Evolutionary conservation across 2,113 vertebrate species (phyloP).

Genomic region (Galeopterus variegatus): DNA sequence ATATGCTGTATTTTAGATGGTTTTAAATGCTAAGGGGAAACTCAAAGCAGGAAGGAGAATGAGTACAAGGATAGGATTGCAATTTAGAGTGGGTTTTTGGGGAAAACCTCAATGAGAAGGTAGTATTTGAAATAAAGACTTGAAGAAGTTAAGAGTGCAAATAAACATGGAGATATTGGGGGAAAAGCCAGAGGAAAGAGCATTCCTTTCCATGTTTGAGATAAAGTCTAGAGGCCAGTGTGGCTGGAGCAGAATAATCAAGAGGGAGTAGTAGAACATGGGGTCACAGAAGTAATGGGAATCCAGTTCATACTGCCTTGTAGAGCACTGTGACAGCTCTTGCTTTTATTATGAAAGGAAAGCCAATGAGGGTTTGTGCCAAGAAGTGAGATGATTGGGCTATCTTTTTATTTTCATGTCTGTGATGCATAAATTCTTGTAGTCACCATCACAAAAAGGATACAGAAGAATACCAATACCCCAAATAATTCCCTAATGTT

Average conservation of each 20-base stretch:
- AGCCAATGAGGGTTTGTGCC: background rate
- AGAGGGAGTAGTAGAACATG: background rate
- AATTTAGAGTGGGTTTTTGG: background rate
- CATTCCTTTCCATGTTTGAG: background rate
- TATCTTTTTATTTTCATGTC: background rate
- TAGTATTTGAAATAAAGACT: background rate
- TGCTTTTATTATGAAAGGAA: background rate
- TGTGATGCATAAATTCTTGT: background rate
- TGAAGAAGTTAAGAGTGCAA: background rate
- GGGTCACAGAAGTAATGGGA: background rate
- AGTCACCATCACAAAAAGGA: background rate
- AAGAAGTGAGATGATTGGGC: background rate
- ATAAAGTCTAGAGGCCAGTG: background rate
- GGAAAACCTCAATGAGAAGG: background rate
- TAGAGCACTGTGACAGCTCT: background rate
- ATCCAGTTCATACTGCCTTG: background rate
- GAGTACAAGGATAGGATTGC: background rate
- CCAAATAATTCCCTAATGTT: background rate
- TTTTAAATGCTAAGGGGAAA: background rate
- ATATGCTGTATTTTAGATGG: background rate
- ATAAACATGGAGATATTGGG: background rate
- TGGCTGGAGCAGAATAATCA: background rate
- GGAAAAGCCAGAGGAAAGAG: background rate
- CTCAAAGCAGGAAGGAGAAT: background rate
- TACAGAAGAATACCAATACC: background rate